Evolutionary conservation across 2,113 vertebrate genomes (phyloP), one percentile per base, ranked within the genome.

Genomic region (Campylomormyrus numenius): DNA sequence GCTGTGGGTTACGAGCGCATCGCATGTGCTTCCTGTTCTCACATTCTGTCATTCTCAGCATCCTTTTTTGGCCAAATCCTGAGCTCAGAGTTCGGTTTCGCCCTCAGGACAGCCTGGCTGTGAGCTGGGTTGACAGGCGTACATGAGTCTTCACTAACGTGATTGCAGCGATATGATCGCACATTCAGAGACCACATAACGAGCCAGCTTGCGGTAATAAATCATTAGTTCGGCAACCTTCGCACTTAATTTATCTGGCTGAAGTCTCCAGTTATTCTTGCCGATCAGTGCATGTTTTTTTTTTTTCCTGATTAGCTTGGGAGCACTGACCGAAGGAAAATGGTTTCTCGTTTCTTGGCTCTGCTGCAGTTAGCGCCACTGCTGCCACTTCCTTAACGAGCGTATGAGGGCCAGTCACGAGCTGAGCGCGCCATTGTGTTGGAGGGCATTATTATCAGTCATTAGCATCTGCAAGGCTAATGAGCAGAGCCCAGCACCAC

Each of bases 381-480:
- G 91, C 94, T 94, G 42, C 94, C 94, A 93, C 92, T 89, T 91
- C 92, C 90, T 93, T 94, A 95, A 95, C 92, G 93, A 94, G 92
- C 93, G 89, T 88, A 91, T 91, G 92, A 90, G 90, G 92, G 92
- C 91, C 93, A 94, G 94, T 96, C 95, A 94, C 90, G 88, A 92
- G 66, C 87, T 27, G 83, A 91, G 93, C 92, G 92, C 93, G 92
- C 31, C 94, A 91, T 94, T 94, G 90, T 93, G 89, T 93, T 27
- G 35, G 92, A 89, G 89, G 93, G 92, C 91, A 89, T 93, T 94
- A 93, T 95, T 94, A 95, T 94, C 94, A 94, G 95, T 95, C 94
- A 94, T 95, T 95, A 95, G 94, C 92, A 93, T 94, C 92, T 92
- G 93, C 48, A 86, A 89, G 46, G 91, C 92, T 95, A 95, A 96